Evolutionary conservation across 2,113 vertebrate genomes (phyloP).

Genomic region (Periophthalmodon schlosseri): DNA sequence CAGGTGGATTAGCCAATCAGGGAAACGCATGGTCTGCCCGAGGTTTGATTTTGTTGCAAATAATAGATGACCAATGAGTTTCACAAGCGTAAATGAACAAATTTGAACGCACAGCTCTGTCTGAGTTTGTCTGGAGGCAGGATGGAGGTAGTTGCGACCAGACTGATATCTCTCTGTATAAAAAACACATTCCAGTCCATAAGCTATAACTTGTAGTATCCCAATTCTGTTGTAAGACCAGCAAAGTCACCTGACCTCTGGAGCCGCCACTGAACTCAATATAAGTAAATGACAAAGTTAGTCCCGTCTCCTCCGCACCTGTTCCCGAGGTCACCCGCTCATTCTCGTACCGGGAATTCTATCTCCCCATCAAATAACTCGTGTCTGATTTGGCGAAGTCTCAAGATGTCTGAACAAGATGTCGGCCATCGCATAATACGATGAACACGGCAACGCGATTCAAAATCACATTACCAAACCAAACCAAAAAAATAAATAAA

Average conservation of each 20-base stretch:
- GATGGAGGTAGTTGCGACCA: no score
- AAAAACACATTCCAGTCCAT: no score
- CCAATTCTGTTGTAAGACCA: no score
- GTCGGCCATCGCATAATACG: conserved; percentile 32
- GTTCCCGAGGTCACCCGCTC: conserved; percentile 8
- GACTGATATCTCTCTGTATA: no score
- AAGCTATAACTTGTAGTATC: no score
- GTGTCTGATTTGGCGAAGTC: conserved; percentile 23
- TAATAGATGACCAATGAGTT: no score
- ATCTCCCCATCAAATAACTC: conserved; percentile 40
- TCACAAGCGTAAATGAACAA: no score
- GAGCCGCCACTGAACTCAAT: not conserved
- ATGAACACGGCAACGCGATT: conserved; percentile 15
- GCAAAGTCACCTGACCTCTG: not conserved
- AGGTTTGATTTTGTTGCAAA: no score
- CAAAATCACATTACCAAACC: conserved; percentile 10
- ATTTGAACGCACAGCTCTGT: no score
- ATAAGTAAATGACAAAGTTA: not conserved
- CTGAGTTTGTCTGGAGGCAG: no score
- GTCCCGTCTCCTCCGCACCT: not conserved
- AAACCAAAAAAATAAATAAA: not conserved
- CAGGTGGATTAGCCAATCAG: no score
- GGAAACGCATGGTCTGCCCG: no score
- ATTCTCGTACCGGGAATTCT: conserved; percentile 15
- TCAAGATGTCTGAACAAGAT: conserved; percentile 42